These are phyloP conservation scores for Camelus bactrianus DNA, from an alignment of 2,113 vertebrate genomes.

Conservation along the genomic window DNA sequence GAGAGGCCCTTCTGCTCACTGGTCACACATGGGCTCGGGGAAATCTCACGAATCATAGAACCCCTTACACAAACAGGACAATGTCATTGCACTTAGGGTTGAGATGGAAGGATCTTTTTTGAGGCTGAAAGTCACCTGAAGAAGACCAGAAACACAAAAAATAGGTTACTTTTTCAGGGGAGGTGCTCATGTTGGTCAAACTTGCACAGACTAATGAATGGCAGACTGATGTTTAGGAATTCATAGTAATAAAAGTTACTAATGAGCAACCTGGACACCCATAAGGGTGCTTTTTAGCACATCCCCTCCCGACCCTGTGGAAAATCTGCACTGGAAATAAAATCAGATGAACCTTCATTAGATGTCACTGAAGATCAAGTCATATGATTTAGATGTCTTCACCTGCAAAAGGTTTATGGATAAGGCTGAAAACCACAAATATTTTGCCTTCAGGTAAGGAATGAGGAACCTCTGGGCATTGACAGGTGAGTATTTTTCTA, in stretches of 20 bases:
- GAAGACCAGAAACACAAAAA: background rate
- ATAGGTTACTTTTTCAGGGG: background rate
- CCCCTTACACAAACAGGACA: background rate
- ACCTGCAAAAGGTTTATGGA: no score
- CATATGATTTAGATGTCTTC: background rate
- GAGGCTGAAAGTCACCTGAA: background rate
- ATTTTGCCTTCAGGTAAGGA: background rate
- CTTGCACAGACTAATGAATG: background rate
- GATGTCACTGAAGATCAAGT: background rate
- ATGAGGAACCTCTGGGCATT: background rate
- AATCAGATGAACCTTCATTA: background rate
- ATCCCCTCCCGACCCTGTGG: background rate
- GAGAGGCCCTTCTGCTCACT: background rate
- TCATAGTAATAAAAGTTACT: background rate
- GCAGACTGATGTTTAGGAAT: background rate
- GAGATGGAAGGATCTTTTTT: background rate
- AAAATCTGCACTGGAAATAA: background rate
- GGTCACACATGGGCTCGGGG: background rate
- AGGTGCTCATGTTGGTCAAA: background rate
- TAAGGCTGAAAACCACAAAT: background rate
- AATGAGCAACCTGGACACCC: background rate
- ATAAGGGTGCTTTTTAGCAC: background rate
- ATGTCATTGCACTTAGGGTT: background rate
- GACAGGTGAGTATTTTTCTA: background rate
- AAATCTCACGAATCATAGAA: background rate